phyloP scores from a whole-genome alignment of 2,113 vertebrate genomes.

The Cavia aperea region DNA sequence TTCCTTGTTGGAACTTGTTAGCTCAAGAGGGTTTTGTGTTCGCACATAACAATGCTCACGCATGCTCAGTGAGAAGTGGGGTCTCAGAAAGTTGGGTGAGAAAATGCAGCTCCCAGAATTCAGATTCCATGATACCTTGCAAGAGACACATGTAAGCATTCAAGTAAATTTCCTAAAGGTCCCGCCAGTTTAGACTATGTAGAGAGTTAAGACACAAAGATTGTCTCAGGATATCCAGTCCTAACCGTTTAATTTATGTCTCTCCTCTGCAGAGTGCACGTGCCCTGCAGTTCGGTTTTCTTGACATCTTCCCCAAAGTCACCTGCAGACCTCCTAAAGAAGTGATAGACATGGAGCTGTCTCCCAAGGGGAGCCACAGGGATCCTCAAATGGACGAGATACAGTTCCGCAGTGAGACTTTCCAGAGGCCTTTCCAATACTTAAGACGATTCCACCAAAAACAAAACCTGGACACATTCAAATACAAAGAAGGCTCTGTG shows the following conservation, averaged over 20 bases:
- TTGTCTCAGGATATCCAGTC: no score
- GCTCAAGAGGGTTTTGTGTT: background rate
- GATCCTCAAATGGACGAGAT: slow-evolving; percentile 86
- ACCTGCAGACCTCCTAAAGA: slow-evolving; percentile 89
- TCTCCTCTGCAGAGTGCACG: slow-evolving; percentile 51
- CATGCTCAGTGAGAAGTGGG: fast-evolving
- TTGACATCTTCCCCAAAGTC: slow-evolving; percentile 88
- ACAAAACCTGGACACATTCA: slow-evolving; percentile 79
- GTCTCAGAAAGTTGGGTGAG: no score
- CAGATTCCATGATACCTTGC: background rate
- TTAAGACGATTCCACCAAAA: slow-evolving; percentile 79
- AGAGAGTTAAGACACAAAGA: background rate
- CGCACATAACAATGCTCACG: fast-evolving
- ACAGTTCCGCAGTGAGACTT: slow-evolving; percentile 85
- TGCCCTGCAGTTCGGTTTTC: slow-evolving; percentile 72
- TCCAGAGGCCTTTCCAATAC: slow-evolving; percentile 95
- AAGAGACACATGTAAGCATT: fast-evolving
- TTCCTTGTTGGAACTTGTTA: background rate
- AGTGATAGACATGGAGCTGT: slow-evolving; percentile 75
- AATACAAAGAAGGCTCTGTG: slow-evolving; percentile 67
- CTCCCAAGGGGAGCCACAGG: fast-evolving
- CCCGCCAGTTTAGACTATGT: fast-evolving
- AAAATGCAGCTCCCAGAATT: background rate
- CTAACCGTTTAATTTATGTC: background rate
- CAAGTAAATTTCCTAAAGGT: background rate